phyloP scores from a whole-genome alignment of 2,888 invertebrate genomes.

The Polyommatus icarus region DNA sequence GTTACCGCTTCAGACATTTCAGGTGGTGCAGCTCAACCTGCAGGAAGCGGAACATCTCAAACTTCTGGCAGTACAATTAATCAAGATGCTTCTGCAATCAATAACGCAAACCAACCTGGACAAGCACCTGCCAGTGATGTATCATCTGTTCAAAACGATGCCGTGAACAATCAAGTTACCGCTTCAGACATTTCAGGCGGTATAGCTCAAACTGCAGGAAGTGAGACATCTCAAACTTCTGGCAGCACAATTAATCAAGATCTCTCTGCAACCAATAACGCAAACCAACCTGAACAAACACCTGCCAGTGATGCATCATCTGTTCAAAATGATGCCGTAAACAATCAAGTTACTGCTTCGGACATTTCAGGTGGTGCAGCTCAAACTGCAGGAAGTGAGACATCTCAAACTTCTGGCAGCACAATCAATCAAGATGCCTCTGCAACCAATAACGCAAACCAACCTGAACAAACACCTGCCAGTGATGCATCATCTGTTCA shows the following conservation, averaged over 20 bases:
- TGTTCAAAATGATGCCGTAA: neutral
- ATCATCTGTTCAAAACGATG: neutral
- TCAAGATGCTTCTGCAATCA: neutral
- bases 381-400: neutral
- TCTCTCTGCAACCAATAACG: neutral
- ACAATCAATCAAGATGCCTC: neutral
- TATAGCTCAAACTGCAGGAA: neutral
- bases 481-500: neutral
- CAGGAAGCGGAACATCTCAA: neutral
- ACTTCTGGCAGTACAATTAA: neutral
- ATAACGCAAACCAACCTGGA: neutral
- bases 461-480: neutral
- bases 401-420: neutral
- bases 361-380: neutral
- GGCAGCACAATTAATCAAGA: neutral
- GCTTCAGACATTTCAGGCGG: neutral
- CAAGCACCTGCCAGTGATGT: neutral
- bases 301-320: neutral
- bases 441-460: neutral
- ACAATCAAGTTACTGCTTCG: neutral
- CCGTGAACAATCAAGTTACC: neutral
- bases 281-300: neutral
- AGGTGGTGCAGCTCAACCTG: neutral
- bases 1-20: neutral
- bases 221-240: neutral